Percentiles rank a stretch among this genome's conserved stretches.
phyloP scores from a whole-genome alignment of 2,113 vertebrate genomes.

The Erythrolamprus reginae region DNA sequence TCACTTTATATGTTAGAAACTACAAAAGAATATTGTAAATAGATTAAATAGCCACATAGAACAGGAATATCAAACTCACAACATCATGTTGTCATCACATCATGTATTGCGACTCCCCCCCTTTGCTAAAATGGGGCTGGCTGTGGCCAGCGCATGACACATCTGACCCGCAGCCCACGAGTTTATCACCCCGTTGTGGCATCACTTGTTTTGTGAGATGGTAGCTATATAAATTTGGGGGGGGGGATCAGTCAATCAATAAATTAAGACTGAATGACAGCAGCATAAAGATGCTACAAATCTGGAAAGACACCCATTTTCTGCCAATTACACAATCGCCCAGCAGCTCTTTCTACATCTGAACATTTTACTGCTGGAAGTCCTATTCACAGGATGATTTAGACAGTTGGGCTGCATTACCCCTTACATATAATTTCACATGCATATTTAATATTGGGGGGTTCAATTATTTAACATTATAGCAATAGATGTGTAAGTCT shows the following conservation, averaged over 20 bases:
- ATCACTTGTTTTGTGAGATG: not conserved
- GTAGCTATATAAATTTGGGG: not conserved
- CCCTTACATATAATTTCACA: not conserved
- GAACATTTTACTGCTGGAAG: not conserved
- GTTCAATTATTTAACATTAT: not conserved
- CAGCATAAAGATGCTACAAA: not conserved
- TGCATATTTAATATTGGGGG: not conserved
- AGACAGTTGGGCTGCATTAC: not conserved
- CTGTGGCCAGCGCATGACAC: too few relatives aligned
- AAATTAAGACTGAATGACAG: not conserved
- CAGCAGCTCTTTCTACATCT: not conserved
- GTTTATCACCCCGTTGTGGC: not conserved
- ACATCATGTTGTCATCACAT: too few relatives aligned
- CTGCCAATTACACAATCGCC: not conserved
- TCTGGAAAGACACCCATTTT: not conserved
- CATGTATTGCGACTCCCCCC: too few relatives aligned
- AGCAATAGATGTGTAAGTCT: not conserved
- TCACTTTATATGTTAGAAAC: not conserved
- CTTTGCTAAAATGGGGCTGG: too few relatives aligned
- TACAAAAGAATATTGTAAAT: not conserved
- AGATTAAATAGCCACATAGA: not conserved
- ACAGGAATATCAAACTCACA: too few relatives aligned
- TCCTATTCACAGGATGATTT: not conserved
- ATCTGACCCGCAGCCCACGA: rapidly evolving
- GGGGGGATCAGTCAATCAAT: not conserved